Evolutionary conservation across 2,888 invertebrate genomes (phyloP).

Genomic region (Pandemis cinnamomeana): DNA sequence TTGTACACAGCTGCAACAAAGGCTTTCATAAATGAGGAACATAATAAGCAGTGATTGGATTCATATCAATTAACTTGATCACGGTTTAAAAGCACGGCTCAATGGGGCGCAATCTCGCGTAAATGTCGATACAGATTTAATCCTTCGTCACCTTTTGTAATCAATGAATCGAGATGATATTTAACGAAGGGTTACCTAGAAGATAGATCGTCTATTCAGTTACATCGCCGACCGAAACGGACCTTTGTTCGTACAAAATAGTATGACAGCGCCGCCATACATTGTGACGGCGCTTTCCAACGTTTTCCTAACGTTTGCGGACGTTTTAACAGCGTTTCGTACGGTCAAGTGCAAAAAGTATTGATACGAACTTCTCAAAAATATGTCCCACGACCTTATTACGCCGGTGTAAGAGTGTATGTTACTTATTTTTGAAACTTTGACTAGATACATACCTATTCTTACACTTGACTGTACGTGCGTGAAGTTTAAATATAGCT

Average conservation of each 20-base stretch:
- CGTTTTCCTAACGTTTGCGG: not conserved
- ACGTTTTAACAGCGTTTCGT: not conserved
- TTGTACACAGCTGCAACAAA: conserved; percentile 1
- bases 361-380: too few relatives aligned
- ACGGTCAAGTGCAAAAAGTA: too few relatives aligned
- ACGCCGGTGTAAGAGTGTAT: too few relatives aligned
- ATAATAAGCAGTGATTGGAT: conserved; percentile 31
- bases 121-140: conserved; percentile 36
- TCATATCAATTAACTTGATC: conserved; percentile 31
- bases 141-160: conserved; percentile 38
- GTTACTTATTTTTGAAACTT: too few relatives aligned
- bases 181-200: conserved; percentile 16
- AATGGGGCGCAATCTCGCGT: conserved; percentile 9
- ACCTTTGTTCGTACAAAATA: conserved; percentile 8
- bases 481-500: not conserved
- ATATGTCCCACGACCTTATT: too few relatives aligned
- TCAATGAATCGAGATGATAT: conserved; percentile 26
- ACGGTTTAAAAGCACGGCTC: conserved; percentile 17
- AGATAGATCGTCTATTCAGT: conserved; percentile 14
- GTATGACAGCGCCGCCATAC: not conserved
- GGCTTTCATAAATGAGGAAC: conserved; percentile 2
- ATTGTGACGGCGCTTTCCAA: not conserved
- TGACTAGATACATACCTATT: too few relatives aligned
- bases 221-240: not conserved
- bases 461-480: too few relatives aligned